Conservation (phyloP, 2,113 vertebrate genomes). For the Lampris incognitus region DNA sequence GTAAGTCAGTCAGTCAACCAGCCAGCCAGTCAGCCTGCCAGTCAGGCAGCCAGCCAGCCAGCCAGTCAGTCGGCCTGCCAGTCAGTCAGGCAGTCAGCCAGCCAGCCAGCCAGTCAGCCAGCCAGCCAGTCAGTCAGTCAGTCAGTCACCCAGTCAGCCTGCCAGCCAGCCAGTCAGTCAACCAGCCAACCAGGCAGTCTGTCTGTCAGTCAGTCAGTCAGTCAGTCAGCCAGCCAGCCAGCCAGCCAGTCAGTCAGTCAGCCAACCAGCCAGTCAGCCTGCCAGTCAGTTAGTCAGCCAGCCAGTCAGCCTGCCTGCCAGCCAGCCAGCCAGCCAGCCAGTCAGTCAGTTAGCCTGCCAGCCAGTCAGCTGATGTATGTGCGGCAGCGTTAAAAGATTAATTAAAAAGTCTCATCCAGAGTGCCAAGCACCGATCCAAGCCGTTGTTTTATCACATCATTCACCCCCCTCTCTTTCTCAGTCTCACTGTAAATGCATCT, state of each 20-base stretch:
- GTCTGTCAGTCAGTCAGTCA: conserved; percentile 5
- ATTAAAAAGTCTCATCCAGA: conserved; percentile 71
- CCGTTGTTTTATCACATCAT: conserved; percentile 23
- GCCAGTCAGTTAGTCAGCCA: conserved; percentile 19
- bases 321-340: conserved; percentile 60
- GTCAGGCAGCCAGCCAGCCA: neutral
- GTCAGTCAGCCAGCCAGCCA: too few relatives aligned
- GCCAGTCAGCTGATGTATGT: conserved; percentile 60
- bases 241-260: neutral
- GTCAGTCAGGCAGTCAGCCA: neutral
- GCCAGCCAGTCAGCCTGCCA: conserved; percentile 53
- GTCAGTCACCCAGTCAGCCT: neutral
- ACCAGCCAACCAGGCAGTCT: neutral
- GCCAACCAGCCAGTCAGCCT: neutral
- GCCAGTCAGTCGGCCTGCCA: too few relatives aligned
- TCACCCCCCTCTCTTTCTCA: neutral
- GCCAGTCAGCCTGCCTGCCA: conserved; percentile 36
- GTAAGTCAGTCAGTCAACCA: conserved; percentile 63
- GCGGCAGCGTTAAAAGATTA: conserved; percentile 70
- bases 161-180: too few relatives aligned
- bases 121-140: neutral
- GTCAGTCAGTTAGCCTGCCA: conserved; percentile 58
- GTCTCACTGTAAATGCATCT: too few relatives aligned
- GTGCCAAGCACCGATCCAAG: conserved; percentile 62
- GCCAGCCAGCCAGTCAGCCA: too few relatives aligned